A percentile compares a stretch with the other conserved stretches of the same genome.
phyloP scores from a whole-genome alignment of 30 jellyfish, hydroid and myxozoan genomes.

The Aurelia sp. region DNA sequence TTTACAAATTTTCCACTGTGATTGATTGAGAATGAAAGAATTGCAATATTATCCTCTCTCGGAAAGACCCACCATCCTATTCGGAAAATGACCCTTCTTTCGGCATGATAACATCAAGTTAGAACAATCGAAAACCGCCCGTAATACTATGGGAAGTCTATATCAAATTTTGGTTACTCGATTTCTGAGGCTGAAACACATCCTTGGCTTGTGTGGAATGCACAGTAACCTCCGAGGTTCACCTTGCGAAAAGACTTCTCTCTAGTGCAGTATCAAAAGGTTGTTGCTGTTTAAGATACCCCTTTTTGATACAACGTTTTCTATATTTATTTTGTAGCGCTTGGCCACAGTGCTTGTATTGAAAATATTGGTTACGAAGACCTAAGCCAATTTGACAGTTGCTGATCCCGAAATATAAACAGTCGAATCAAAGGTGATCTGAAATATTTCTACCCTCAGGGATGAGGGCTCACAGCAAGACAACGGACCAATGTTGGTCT shows the following conservation, averaged over 20 bases:
- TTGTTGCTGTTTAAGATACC: not conserved
- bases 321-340: no score
- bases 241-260: no score
- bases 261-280: not conserved
- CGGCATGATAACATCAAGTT: not conserved
- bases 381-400: no score
- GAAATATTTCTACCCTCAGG: not conserved
- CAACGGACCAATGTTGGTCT: slow-evolving; percentile 1
- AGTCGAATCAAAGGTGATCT: not conserved
- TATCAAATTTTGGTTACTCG: slow-evolving; percentile 1
- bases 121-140: not conserved
- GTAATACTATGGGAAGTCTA: not conserved
- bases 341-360: no score
- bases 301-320: no score
- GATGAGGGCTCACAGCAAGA: not conserved
- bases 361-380: no score
- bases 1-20: not conserved
- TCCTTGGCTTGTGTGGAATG: no score
- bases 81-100: slow-evolving; percentile 9
- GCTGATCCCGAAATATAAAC: no score
- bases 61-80: not conserved
- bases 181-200: not conserved
- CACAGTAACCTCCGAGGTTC: no score
- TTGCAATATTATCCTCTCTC: not conserved
- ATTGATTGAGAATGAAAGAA: not conserved